Evolutionary conservation across 2,888 invertebrate species (phyloP), one percentile per base, ranked within the genome.

Genomic region (Drosophila paracracens): DNA sequence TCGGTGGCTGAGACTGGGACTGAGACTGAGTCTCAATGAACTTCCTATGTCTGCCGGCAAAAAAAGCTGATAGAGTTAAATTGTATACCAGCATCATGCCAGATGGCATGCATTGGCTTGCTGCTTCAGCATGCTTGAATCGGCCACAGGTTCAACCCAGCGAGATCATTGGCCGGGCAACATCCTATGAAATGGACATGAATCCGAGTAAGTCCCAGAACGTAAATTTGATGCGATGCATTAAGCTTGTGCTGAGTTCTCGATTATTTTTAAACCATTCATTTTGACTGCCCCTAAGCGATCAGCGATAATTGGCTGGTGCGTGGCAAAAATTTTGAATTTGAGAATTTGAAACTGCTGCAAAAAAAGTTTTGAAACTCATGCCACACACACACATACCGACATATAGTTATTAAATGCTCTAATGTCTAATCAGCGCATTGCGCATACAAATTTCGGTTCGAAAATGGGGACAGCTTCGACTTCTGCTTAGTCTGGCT

Each of bases 111-210:
- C n/a, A n/a, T 46, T 46, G 16, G 16, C 8, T 25, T 21, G 31
- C 53, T 43, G 13, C 31, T 46, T 38, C 29, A 68, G 53, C 53
- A 57, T 51, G 61, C 50, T 60, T 81, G 43, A 76, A 64, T 40
- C 61, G 43, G 61, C 68, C 70, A 76, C 73, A 62, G 66, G 81
- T 83, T 83, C 71, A 81, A 66, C 10, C 29, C 63, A 38, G 29
- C 59, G 52, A 67, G 87, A 83, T 76, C 83, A 83, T 74, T 82
- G 83, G 80, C 81, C 81, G 71, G 70, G 57, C 58, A 81, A 62
- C 51, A 83, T 81, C 74, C 81, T 74, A 81, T 68, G 56, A 46
- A 82, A 84, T 82, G 82, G 82, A 82, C 79, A 79, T 74, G 76
- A 74, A 79, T 70, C 67, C 48, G 31, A 51, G 38, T 27, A 35